Percentiles rank a stretch among this genome's conserved stretches.
Evolutionary conservation across 1,140 invertebrate genomes (phyloP).

Genomic region (Gyrodactylus salaris): DNA sequence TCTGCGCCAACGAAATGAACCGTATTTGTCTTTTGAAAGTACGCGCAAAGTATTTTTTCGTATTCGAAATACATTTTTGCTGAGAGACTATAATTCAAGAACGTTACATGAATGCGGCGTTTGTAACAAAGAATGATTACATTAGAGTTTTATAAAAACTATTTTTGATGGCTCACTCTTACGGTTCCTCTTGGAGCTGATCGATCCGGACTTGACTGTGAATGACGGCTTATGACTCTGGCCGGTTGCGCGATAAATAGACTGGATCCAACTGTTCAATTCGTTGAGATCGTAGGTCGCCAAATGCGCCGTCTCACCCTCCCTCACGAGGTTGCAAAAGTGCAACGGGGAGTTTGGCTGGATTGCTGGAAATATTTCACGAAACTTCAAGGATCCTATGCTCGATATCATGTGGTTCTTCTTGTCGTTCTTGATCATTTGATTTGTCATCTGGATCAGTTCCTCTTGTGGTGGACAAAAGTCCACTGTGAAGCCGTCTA

Average conservation of each 20-base stretch:
- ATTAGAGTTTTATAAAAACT: no score
- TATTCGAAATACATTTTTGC: no score
- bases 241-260: slow-evolving; percentile 83
- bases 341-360: slow-evolving; percentile 49
- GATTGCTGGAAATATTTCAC: neutral
- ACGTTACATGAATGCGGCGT: no score
- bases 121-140: no score
- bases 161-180: no score
- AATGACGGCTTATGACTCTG: slow-evolving; percentile 62
- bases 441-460: neutral
- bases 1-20: no score
- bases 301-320: slow-evolving; percentile 78
- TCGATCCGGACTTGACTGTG: neutral
- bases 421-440: neutral
- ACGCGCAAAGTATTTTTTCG: no score
- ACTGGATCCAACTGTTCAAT: slow-evolving; percentile 73
- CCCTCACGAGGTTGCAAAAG: slow-evolving; percentile 89
- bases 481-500: slow-evolving; percentile 93
- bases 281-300: slow-evolving; percentile 93
- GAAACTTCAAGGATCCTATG: neutral
- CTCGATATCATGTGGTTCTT: neutral
- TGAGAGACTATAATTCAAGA: no score
- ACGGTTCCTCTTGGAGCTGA: neutral
- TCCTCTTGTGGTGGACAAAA: slow-evolving; percentile 44
- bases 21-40: no score